Conservation (phyloP, 2,888 invertebrate species). For the Heteromurus nitidus region DNA sequence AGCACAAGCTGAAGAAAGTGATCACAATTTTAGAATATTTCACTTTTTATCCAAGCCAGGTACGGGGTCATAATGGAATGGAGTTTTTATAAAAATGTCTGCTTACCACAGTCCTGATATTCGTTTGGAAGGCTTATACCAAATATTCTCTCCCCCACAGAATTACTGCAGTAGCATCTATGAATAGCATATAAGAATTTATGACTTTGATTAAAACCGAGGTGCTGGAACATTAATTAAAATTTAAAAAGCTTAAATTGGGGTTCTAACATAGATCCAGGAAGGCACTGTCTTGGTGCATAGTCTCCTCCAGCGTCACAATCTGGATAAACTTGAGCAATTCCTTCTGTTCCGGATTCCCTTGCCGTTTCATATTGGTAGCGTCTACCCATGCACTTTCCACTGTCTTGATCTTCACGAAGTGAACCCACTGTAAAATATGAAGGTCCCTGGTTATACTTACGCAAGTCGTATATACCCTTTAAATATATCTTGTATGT, state of each 20-base stretch:
- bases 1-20: slow-evolving; percentile 62
- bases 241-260: not conserved
- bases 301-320: slow-evolving; percentile 82
- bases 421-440: not conserved
- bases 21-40: slow-evolving; percentile 6
- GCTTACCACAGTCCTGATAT: slow-evolving; percentile 80
- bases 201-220: not conserved
- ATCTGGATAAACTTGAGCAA: slow-evolving; percentile 78
- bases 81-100: not conserved
- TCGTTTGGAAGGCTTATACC: slow-evolving; percentile 78
- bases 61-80: not conserved
- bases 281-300: slow-evolving; percentile 80
- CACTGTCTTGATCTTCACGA: no score
- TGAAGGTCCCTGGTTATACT: not conserved
- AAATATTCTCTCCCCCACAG: slow-evolving; percentile 81
- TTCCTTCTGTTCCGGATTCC: slow-evolving; percentile 77
- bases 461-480: not conserved
- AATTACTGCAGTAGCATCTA: slow-evolving; percentile 76
- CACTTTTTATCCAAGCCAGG: no score
- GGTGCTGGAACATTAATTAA: not conserved
- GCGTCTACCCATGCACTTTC: slow-evolving; percentile 76
- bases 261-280: slow-evolving; percentile 81
- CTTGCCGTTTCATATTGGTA: slow-evolving; percentile 78
- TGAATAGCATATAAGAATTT: slow-evolving; percentile 26
- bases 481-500: no score